phyloP scores from a whole-genome alignment of 2,797 vertebrate genomes.

The Hybognathus amarus region DNA sequence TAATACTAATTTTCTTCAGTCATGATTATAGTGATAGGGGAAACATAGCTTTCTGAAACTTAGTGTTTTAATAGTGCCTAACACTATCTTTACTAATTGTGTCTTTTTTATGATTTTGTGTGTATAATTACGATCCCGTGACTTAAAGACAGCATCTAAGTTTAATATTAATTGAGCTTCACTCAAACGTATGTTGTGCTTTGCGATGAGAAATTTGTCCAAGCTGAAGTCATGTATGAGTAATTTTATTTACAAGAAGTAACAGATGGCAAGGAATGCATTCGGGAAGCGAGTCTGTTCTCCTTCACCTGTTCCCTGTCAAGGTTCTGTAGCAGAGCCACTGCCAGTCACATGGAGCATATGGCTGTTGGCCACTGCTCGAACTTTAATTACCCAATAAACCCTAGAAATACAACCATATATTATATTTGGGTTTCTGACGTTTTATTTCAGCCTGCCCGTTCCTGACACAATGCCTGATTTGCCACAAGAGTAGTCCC shows the following conservation, averaged over 20 bases:
- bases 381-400: slow-evolving; percentile 68
- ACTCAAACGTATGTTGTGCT: slow-evolving; percentile 9
- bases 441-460: slow-evolving; percentile 41
- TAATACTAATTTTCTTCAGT: too few relatives aligned
- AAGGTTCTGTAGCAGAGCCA: slow-evolving; percentile 53
- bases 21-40: too few relatives aligned
- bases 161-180: neutral
- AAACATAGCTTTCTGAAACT: neutral
- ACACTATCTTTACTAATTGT: neutral
- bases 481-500: slow-evolving; percentile 38
- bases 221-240: slow-evolving; percentile 13
- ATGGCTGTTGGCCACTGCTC: slow-evolving; percentile 48
- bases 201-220: slow-evolving; percentile 7
- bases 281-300: slow-evolving; percentile 50
- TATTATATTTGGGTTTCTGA: slow-evolving; percentile 38
- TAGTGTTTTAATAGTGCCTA: neutral
- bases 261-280: slow-evolving; percentile 58
- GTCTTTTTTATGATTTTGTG: neutral
- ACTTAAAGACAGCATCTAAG: neutral
- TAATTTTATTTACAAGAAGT: slow-evolving; percentile 44
- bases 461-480: slow-evolving; percentile 47
- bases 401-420: slow-evolving; percentile 58
- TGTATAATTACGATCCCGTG: neutral
- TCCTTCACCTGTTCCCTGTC: slow-evolving; percentile 62
- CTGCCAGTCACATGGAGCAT: slow-evolving; percentile 55